phyloP scores from a whole-genome alignment of 2,888 invertebrate species.

The Diarsia mendica region DNA sequence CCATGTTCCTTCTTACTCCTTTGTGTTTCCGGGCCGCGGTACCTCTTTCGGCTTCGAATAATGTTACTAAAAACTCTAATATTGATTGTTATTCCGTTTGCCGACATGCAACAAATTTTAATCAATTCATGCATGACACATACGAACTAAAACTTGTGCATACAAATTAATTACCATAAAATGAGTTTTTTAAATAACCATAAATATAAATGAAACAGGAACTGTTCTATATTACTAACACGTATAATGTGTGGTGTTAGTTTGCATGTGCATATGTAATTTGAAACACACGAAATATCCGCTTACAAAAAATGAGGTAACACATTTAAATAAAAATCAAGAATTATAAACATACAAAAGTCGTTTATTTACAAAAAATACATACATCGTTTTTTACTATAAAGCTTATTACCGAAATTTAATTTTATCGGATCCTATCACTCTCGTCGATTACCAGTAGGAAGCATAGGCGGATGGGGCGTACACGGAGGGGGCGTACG shows the following conservation, averaged over 20 bases:
- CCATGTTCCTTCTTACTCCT: too few species aligned
- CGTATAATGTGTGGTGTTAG: not conserved
- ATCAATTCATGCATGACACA: not conserved
- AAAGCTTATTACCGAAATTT: slow-evolving; percentile 32
- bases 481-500: slow-evolving; percentile 66
- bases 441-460: slow-evolving; percentile 68
- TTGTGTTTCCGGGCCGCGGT: too few species aligned
- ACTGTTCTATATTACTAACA: slow-evolving; percentile 23
- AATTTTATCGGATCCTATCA: slow-evolving; percentile 61
- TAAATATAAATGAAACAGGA: slow-evolving; percentile 29
- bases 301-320: slow-evolving; percentile 7
- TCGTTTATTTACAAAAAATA: slow-evolving; percentile 48
- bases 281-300: slow-evolving; percentile 8
- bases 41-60: not conserved
- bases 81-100: not conserved
- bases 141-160: not conserved
- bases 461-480: slow-evolving; percentile 70
- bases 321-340: slow-evolving; percentile 11
- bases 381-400: slow-evolving; percentile 23
- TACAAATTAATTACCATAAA: not conserved
- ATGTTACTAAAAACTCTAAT: not conserved
- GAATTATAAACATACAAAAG: slow-evolving; percentile 25
- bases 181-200: slow-evolving; percentile 4
- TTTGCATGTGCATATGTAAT: slow-evolving; percentile 14
- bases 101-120: not conserved